Evolutionary conservation across 2,888 invertebrate species (phyloP).

Genomic region (Drosophila picticornis): DNA sequence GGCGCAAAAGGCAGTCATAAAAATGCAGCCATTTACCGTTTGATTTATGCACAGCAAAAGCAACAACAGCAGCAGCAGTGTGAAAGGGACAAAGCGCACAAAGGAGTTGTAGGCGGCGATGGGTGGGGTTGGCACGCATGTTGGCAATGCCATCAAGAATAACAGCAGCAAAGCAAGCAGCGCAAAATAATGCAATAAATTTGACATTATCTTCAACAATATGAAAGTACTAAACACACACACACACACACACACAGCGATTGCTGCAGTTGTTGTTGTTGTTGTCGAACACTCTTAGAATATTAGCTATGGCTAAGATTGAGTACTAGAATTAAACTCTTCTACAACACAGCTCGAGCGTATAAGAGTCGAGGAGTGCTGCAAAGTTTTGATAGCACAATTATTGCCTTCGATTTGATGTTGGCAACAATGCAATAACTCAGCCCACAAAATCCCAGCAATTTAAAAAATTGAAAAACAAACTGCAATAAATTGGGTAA

Average conservation of each 20-base stretch:
- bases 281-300: not conserved
- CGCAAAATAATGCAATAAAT: conserved; percentile 80
- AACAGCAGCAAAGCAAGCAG: conserved; percentile 49
- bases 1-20: conserved; percentile 78
- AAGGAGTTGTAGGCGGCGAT: conserved; percentile 6
- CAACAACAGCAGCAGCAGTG: conserved; percentile 23
- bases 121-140: conserved; percentile 43
- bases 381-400: conserved; percentile 33
- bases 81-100: conserved; percentile 4
- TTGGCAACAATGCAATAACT: conserved; percentile 55
- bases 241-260: not conserved
- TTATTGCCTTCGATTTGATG: conserved; percentile 61
- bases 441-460: conserved; percentile 52
- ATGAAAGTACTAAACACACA: conserved; percentile 44
- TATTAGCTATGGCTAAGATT: not conserved
- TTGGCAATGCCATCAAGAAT: conserved; percentile 39
- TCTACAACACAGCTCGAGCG: not conserved
- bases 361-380: not conserved
- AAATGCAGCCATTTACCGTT: conserved; percentile 83
- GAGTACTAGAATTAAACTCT: not conserved
- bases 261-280: not conserved
- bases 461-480: conserved; percentile 78
- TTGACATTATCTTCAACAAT: conserved; percentile 79
- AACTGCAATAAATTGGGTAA: conserved; percentile 77
- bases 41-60: conserved; percentile 79